phyloP scores from a whole-genome alignment of 37 sponge, comb jelly and placozoan species.

The Crambe crambe region DNA sequence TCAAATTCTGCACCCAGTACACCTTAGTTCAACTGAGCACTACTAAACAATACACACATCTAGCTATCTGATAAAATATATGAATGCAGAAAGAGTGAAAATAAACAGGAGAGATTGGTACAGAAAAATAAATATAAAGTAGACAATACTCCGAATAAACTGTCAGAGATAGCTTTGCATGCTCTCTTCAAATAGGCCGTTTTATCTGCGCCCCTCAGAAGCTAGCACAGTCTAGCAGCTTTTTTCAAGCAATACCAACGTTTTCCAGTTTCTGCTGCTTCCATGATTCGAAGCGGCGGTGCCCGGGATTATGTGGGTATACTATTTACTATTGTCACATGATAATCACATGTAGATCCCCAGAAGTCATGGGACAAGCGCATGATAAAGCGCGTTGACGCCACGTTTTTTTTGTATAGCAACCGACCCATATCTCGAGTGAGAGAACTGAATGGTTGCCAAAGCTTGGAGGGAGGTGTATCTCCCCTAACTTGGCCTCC shows the following conservation, averaged over 20 bases:
- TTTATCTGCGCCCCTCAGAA: neutral
- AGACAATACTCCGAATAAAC: neutral
- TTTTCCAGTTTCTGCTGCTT: no score
- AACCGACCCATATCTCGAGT: neutral
- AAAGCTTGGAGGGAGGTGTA: slow-evolving; percentile 2
- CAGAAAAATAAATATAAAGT: neutral
- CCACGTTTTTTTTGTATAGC: slow-evolving; percentile 13
- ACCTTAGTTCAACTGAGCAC: neutral
- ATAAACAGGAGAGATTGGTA: neutral
- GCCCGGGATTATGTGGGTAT: no score
- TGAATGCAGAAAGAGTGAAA: neutral
- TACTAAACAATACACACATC: no score
- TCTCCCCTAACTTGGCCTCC: slow-evolving; percentile 27
- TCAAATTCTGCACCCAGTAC: neutral
- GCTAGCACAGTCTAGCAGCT: neutral
- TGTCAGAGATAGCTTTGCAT: neutral
- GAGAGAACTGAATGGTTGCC: slow-evolving; percentile 24
- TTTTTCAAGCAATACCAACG: no score
- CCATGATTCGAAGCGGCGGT: no score
- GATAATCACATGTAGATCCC: neutral
- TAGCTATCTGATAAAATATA: neutral
- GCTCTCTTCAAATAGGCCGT: no score
- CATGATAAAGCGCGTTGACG: neutral
- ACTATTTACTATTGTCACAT: slow-evolving; percentile 11
- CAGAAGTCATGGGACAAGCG: neutral